phyloP scores from a whole-genome alignment of 2,113 vertebrate genomes.

The Callionymus lyra region DNA sequence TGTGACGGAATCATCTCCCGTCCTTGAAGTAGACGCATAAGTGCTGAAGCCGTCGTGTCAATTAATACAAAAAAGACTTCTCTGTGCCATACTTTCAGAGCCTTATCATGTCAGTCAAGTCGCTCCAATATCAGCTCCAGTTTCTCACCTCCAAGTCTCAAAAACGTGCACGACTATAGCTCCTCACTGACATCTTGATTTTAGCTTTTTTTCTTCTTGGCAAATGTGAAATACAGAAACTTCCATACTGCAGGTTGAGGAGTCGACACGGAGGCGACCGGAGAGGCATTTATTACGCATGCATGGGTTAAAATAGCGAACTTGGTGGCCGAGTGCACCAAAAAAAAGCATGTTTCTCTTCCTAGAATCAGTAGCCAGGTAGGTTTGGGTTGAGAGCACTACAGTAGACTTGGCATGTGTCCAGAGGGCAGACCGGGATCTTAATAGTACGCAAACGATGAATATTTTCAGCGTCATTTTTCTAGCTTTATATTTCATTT shows the following conservation, averaged over 20 bases:
- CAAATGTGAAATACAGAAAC: slow-evolving; percentile 37
- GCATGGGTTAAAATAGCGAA: slow-evolving; percentile 77
- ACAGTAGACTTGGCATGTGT: slow-evolving; percentile 40
- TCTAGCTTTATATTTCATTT: slow-evolving; percentile 31
- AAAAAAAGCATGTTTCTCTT: slow-evolving; percentile 74
- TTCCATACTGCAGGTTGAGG: slow-evolving; percentile 58
- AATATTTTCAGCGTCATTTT: too few species aligned
- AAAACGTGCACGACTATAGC: too few species aligned
- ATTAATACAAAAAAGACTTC: too few species aligned
- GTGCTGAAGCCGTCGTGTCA: too few species aligned
- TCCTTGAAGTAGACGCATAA: too few species aligned
- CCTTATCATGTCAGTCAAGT: slow-evolving; percentile 1
- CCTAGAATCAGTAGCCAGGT: slow-evolving; percentile 71
- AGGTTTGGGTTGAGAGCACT: slow-evolving; percentile 57
- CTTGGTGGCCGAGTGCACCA: slow-evolving; percentile 66
- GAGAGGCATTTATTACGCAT: slow-evolving; percentile 70
- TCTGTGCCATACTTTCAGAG: neutral
- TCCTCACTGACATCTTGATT: too few species aligned
- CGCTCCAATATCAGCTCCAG: slow-evolving; percentile 19
- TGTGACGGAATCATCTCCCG: too few species aligned
- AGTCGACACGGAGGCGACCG: slow-evolving; percentile 54
- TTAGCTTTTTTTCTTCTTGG: slow-evolving; percentile 13
- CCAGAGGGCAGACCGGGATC: slow-evolving; percentile 20
- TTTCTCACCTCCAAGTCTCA: slow-evolving; percentile 37
- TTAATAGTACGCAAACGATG: too few species aligned